Evolutionary conservation across 2,113 vertebrate species (phyloP).

Genomic region (Oryctolagus cuniculus): DNA sequence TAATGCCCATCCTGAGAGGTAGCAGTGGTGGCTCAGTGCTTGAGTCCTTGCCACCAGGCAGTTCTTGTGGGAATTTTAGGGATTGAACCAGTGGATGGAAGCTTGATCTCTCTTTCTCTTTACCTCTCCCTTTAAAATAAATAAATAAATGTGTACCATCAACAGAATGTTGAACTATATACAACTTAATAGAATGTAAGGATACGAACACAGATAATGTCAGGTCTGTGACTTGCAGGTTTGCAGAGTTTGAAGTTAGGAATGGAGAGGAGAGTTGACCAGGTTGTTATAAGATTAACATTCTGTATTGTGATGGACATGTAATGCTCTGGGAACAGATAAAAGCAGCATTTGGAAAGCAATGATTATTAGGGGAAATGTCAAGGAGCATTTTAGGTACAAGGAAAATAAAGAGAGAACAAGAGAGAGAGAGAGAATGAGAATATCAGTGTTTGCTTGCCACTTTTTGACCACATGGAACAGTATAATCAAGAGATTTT

Average conservation of each 20-base stretch:
- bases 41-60: too few relatives aligned
- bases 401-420: background rate
- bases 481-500: conserved; percentile 4
- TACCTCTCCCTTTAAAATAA: too few relatives aligned
- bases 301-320: background rate
- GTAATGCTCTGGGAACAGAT: background rate
- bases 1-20: too few relatives aligned
- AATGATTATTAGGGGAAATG: background rate
- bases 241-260: background rate
- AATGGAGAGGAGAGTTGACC: background rate
- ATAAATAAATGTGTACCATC: too few relatives aligned
- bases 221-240: background rate
- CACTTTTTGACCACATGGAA: background rate
- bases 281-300: background rate
- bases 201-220: background rate
- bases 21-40: too few relatives aligned
- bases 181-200: background rate
- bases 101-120: too few relatives aligned
- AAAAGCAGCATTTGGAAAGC: background rate
- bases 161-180: background rate
- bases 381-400: background rate
- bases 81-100: too few relatives aligned
- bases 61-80: too few relatives aligned
- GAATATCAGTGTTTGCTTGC: background rate
- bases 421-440: background rate